Evolutionary conservation across 2,113 vertebrate genomes (phyloP), one percentile per base, ranked within the genome.

Genomic region (Arizona elegans): DNA sequence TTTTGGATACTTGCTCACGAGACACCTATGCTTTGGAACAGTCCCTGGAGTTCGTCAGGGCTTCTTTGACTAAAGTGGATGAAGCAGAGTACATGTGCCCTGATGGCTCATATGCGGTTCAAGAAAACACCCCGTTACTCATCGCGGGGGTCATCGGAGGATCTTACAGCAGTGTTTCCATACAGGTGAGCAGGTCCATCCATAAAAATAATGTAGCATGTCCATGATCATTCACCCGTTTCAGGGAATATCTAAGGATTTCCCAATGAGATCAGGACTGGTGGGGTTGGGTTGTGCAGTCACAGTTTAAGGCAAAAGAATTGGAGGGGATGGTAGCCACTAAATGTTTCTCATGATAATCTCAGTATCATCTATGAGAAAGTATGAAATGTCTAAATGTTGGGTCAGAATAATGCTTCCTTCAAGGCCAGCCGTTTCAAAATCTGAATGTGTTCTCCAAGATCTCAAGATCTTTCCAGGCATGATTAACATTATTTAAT

Each of bases 81-180:
- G 99, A 99, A 98, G 98, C 99, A 0, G 99, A 99, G 94, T 99
- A 99, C 93, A 99, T 99, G 98, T 99, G 99, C 96, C 99, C 99
- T 5, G 99, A 99, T 5, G 99, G 99, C 86, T 99, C 99, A 0
- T 99, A 99, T 3, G 99, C 99, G 59, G 98, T 99, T 96, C 99
- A 99, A 96, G 99, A 99, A 85, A 99, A 99, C 94, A 98, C 98
- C 91, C 99, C 99, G 0, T 97, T 99, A n/a, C 97, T 99, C 87
- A 99, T 99, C 5, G 98, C 98, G 0, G 99, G 98, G 19, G 99
- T 99, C 95, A 99, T 99, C 23, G 99, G 99, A 0, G 99, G 99
- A 9, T 99, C 99, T 86, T 99, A 99, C 91, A 99, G 99, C 97
- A 99, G 99, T 0, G 99, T 99, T 91, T 99, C 99, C 91, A 99